phyloP scores from a whole-genome alignment of 2,113 vertebrate genomes.

The Miniopterus natalensis region DNA sequence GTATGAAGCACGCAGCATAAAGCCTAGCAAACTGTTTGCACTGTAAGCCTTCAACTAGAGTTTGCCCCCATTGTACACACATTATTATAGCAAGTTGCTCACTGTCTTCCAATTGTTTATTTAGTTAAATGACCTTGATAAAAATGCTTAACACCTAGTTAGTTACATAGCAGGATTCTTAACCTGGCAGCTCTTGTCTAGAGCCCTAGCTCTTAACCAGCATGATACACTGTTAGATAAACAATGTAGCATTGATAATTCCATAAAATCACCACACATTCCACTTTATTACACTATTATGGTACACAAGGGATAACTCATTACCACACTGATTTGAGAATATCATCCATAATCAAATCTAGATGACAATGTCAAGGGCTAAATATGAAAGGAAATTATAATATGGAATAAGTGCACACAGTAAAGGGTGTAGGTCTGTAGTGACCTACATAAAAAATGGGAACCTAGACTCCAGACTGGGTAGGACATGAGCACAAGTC shows the following conservation, averaged over 20 bases:
- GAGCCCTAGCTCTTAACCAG: slow-evolving; percentile 47
- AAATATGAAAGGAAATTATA: slow-evolving; percentile 30
- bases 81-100: slow-evolving; percentile 48
- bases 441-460: not conserved
- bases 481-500: not conserved
- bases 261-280: slow-evolving; percentile 45
- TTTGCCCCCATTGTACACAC: not conserved
- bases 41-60: not conserved
- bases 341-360: slow-evolving; percentile 23
- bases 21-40: not conserved
- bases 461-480: not conserved
- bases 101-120: slow-evolving; percentile 65
- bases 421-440: not conserved
- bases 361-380: not conserved
- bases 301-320: not conserved
- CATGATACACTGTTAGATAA: slow-evolving; percentile 27
- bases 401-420: not conserved
- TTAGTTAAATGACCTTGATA: slow-evolving; percentile 70
- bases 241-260: slow-evolving; percentile 56
- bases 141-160: slow-evolving; percentile 52
- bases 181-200: slow-evolving; percentile 29
- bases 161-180: slow-evolving; percentile 6
- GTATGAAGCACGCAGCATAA: not conserved
- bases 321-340: not conserved
- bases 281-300: not conserved